These are phyloP conservation scores for Noctua fimbriata DNA, from an alignment of 2,888 invertebrate species.

Conservation along the genomic window DNA sequence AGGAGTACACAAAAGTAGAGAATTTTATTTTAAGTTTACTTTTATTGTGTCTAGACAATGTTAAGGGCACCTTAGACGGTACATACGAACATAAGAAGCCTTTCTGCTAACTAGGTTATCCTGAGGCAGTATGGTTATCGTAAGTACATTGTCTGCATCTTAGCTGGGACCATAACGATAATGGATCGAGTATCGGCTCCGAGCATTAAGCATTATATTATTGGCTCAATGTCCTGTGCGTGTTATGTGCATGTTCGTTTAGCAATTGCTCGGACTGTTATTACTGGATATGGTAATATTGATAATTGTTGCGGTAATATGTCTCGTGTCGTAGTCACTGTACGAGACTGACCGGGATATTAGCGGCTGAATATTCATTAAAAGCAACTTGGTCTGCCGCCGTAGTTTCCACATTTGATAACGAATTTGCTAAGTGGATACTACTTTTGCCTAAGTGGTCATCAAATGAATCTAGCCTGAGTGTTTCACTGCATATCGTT, in stretches of 20 bases:
- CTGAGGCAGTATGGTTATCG: constrained; percentile 77
- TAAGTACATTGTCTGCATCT: constrained; percentile 81
- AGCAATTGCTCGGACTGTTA: constrained; percentile 51
- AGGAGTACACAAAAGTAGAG: constrained; percentile 17
- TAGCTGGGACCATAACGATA: constrained; percentile 78
- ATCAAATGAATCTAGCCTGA: constrained; percentile 11
- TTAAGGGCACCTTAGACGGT: constrained; percentile 38
- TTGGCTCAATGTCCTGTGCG: constrained; percentile 30
- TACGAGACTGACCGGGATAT: constrained; percentile 27
- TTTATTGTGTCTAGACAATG: constrained; percentile 62
- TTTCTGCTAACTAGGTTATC: constrained; percentile 75
- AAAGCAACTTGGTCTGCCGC: neutral
- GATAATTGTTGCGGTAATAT: constrained; percentile 60
- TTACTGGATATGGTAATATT: constrained; percentile 61
- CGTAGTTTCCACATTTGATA: constrained; percentile 35
- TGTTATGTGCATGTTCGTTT: constrained; percentile 39
- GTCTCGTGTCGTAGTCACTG: constrained; percentile 33
- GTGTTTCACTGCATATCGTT: constrained; percentile 21
- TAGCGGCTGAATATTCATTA: constrained; percentile 46
- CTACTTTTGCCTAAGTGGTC: neutral
- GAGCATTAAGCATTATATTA: constrained; percentile 44
- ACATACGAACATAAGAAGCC: constrained; percentile 65
- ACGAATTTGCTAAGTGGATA: neutral
- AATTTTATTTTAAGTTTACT: constrained; percentile 32
- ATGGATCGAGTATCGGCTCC: constrained; percentile 62